These are phyloP conservation scores for Dicranocentrus wangi DNA, from an alignment of 2,888 invertebrate species.

Conservation along the genomic window DNA sequence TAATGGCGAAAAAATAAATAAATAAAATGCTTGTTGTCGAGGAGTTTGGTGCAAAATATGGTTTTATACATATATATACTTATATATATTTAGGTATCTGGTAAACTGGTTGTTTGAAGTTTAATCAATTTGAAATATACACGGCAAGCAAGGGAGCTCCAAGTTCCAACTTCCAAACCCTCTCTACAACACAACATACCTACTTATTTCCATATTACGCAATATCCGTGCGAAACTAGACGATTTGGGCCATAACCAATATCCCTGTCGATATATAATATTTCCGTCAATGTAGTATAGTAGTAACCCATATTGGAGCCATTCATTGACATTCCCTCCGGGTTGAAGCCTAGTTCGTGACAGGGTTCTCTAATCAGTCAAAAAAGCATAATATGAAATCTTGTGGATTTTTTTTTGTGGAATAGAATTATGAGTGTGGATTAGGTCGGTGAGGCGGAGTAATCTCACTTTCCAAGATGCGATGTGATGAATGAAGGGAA, in stretches of 20 bases:
- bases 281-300: neutral
- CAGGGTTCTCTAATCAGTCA: conserved; percentile 52
- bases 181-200: neutral
- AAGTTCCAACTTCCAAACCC: too few species aligned
- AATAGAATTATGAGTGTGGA: conserved; percentile 57
- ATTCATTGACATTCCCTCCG: conserved; percentile 52
- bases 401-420: conserved; percentile 42
- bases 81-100: neutral
- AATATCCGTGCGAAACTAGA: too few species aligned
- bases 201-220: conserved; percentile 43
- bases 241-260: neutral
- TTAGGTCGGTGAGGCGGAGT: conserved; percentile 46
- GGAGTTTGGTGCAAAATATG: too few species aligned
- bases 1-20: conserved; percentile 14
- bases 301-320: neutral
- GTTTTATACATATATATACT: neutral
- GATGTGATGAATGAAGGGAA: conserved; percentile 42
- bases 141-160: neutral
- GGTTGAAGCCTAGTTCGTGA: conserved; percentile 58
- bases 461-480: conserved; percentile 32
- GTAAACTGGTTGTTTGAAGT: conserved; percentile 23
- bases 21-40: neutral
- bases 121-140: conserved; percentile 52
- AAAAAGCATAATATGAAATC: conserved; percentile 50
- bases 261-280: neutral